Conservation (phyloP, 2,888 invertebrate genomes). For the Drosophila nr. perissopoda region DNA sequence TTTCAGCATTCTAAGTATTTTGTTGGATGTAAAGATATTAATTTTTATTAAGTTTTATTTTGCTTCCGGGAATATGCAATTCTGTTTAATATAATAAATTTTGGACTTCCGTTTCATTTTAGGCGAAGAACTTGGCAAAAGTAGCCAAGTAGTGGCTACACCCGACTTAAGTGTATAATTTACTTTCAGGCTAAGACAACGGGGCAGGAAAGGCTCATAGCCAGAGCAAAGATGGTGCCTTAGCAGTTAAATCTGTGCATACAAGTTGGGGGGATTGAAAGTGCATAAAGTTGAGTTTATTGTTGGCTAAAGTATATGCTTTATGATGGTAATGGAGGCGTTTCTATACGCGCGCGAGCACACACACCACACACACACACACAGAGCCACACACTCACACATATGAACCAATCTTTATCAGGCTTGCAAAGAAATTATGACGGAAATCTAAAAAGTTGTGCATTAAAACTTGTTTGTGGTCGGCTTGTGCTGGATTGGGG, state of each 20-base stretch:
- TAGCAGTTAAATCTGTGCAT: slow-evolving; percentile 79
- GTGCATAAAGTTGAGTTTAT: slow-evolving; percentile 82
- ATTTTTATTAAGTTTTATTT: neutral
- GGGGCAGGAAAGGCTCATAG: slow-evolving; percentile 24
- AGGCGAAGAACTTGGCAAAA: neutral
- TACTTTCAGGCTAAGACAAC: slow-evolving; percentile 48
- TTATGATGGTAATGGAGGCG: slow-evolving; percentile 69
- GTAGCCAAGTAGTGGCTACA: neutral
- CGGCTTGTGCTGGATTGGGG: slow-evolving; percentile 36
- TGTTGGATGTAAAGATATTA: neutral
- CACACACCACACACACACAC: slow-evolving; percentile 1
- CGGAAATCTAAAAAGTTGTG: slow-evolving; percentile 79
- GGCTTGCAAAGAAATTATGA: slow-evolving; percentile 75
- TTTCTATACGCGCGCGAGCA: slow-evolving; percentile 28
- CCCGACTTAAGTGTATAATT: slow-evolving; percentile 8
- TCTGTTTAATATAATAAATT: neutral
- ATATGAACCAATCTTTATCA: slow-evolving; percentile 71
- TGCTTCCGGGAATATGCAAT: neutral
- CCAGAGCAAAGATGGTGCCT: slow-evolving; percentile 28
- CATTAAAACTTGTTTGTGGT: slow-evolving; percentile 79
- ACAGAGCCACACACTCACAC: slow-evolving; percentile 12
- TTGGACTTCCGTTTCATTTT: neutral
- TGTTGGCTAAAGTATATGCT: slow-evolving; percentile 81
- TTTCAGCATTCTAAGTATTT: neutral
- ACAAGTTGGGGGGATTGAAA: slow-evolving; percentile 82